Evolutionary conservation across 2,888 invertebrate species (phyloP).

Genomic region (Agriopis aurantiaria): DNA sequence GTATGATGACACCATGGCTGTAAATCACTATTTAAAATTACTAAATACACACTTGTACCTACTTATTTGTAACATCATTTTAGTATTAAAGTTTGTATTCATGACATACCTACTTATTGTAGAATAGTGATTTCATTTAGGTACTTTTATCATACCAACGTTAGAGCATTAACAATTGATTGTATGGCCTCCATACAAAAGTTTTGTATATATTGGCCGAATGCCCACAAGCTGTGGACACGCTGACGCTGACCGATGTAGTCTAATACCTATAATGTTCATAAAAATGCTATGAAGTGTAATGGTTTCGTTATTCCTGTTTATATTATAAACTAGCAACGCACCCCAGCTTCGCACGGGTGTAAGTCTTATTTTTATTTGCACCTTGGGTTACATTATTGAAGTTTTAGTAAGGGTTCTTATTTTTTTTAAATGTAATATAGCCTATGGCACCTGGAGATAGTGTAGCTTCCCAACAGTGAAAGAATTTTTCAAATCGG

Average conservation of each 20-base stretch:
- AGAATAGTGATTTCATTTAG: slow-evolving; percentile 14
- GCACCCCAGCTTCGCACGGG: too few species aligned
- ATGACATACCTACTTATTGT: not conserved
- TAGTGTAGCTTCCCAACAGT: too few species aligned
- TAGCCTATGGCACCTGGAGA: too few species aligned
- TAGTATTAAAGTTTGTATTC: not conserved
- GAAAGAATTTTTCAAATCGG: too few species aligned
- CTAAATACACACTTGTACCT: too few species aligned
- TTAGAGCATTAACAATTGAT: not conserved
- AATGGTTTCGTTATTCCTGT: too few species aligned
- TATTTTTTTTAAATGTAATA: too few species aligned
- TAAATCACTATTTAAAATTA: not conserved
- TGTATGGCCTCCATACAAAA: slow-evolving; percentile 27
- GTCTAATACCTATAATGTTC: not conserved
- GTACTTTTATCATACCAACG: not conserved
- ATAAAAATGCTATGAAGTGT: not conserved
- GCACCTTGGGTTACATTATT: too few species aligned
- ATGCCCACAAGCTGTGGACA: slow-evolving; percentile 32
- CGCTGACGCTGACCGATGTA: not conserved
- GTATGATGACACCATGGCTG: not conserved
- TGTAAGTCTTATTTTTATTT: too few species aligned
- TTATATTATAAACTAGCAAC: too few species aligned
- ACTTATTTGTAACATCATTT: slow-evolving; percentile 1
- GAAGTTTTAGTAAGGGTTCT: too few species aligned
- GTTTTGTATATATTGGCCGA: slow-evolving; percentile 32